These are phyloP conservation scores for Homarus gammarus DNA, from an alignment of 2,888 invertebrate genomes.

Conservation along the genomic window DNA sequence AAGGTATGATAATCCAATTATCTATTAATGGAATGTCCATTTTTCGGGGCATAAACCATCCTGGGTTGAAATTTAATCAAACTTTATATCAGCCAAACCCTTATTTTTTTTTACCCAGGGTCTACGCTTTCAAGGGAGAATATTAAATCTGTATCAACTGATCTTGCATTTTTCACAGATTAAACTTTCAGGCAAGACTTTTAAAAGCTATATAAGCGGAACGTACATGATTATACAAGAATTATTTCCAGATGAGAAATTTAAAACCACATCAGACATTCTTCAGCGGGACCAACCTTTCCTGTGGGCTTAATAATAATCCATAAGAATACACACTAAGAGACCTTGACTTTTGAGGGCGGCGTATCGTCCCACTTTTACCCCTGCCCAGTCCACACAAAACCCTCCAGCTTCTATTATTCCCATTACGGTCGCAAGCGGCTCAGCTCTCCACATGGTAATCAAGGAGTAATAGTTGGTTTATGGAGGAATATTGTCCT, in stretches of 20 bases:
- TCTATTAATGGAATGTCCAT: constrained; percentile 20
- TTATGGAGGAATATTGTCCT: neutral
- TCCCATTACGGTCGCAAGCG: neutral
- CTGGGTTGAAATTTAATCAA: constrained; percentile 24
- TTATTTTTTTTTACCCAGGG: neutral
- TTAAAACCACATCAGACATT: neutral
- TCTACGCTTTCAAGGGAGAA: neutral
- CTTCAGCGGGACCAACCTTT: neutral
- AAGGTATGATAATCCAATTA: constrained; percentile 33
- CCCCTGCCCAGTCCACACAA: neutral
- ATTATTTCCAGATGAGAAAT: neutral
- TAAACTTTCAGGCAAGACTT: neutral
- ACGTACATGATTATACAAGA: constrained; percentile 1
- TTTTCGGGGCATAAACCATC: constrained; percentile 7
- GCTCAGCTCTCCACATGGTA: neutral
- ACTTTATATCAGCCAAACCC: constrained; percentile 9
- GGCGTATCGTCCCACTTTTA: neutral
- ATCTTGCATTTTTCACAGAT: neutral
- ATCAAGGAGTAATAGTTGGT: constrained; percentile 16
- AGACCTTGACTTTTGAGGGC: neutral
- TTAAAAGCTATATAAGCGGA: neutral
- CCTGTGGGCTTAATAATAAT: neutral
- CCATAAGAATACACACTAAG: neutral
- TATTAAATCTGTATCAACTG: constrained; percentile 17
- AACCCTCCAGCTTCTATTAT: neutral